A percentile compares a stretch with the other conserved stretches of the same genome.
phyloP scores from a whole-genome alignment of 2,797 vertebrate species.

The Gastrophryne carolinensis region DNA sequence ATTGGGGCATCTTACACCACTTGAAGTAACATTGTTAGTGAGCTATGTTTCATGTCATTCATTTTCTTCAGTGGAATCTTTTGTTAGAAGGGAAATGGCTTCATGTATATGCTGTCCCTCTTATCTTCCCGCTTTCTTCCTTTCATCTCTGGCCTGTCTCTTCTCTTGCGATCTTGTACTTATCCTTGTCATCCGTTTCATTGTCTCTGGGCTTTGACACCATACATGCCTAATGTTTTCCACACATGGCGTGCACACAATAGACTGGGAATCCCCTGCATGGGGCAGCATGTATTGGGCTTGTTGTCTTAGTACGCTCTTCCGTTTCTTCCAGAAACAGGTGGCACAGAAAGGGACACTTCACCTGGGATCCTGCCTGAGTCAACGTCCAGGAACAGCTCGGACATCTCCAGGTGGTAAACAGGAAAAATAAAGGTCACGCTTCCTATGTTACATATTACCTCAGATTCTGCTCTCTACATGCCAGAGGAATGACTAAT shows the following conservation, averaged over 20 bases:
- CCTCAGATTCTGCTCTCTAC: neutral
- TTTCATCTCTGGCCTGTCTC: neutral
- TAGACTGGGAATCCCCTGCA: constrained; percentile 39
- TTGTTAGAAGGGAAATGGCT: neutral
- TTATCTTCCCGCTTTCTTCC: neutral
- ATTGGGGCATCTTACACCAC: too few species aligned
- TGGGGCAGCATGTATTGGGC: neutral
- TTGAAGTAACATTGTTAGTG: too few species aligned
- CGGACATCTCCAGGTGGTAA: constrained; percentile 19
- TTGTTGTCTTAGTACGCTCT: constrained; percentile 11
- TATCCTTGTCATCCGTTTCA: neutral
- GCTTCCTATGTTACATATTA: constrained; percentile 12
- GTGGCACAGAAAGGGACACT: constrained; percentile 7
- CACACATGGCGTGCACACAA: constrained; percentile 31
- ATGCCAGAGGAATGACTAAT: constrained; percentile 37
- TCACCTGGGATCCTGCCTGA: constrained; percentile 38
- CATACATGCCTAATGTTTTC: constrained; percentile 24
- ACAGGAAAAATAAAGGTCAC: constrained; percentile 41
- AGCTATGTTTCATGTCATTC: neutral
- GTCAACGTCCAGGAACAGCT: constrained; percentile 24
- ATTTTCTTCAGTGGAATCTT: neutral
- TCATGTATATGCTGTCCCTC: neutral
- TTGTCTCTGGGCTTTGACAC: neutral
- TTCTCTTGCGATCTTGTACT: neutral
- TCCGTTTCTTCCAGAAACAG: constrained; percentile 26